Evolutionary conservation across 1,140 invertebrate genomes (phyloP).

Genomic region (Harpegnathos saltator): DNA sequence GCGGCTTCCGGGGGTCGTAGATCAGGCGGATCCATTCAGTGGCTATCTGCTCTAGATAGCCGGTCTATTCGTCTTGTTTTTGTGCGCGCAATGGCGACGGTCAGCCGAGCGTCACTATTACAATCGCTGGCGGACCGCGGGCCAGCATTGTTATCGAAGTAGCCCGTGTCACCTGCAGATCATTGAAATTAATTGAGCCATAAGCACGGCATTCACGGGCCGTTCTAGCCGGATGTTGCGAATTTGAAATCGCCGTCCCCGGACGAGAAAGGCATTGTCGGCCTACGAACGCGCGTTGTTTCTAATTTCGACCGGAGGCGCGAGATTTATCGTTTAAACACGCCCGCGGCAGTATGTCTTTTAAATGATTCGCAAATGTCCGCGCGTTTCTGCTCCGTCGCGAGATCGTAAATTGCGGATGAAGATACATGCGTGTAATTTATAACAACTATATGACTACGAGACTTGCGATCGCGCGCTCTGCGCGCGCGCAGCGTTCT

Average conservation of each 20-base stretch:
- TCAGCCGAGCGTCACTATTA: constrained; percentile 66
- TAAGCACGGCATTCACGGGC: constrained; percentile 44
- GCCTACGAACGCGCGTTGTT: constrained; percentile 45
- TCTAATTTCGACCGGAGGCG: constrained; percentile 39
- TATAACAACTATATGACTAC: constrained; percentile 28
- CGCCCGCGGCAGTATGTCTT: constrained; percentile 53
- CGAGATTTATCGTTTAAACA: constrained; percentile 53
- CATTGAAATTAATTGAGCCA: constrained; percentile 74
- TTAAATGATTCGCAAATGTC: constrained; percentile 49
- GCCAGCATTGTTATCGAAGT: constrained; percentile 74
- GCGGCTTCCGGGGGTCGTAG: constrained; percentile 61
- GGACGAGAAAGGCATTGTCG: constrained; percentile 41
- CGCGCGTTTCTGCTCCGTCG: constrained; percentile 35
- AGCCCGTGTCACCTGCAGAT: constrained; percentile 75
- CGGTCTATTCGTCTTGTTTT: constrained; percentile 80
- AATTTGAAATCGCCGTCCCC: constrained; percentile 57
- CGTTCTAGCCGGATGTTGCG: constrained; percentile 21
- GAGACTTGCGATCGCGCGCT: not conserved
- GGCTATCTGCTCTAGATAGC: constrained; percentile 79
- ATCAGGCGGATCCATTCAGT: constrained; percentile 75
- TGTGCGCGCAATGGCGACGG: constrained; percentile 65
- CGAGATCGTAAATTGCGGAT: constrained; percentile 52
- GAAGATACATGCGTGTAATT: constrained; percentile 44
- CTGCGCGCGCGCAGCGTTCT: not conserved
- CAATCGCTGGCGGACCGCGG: constrained; percentile 66